Evolutionary conservation across 1,140 invertebrate genomes (phyloP).

Genomic region (Armadillidium nasatum): DNA sequence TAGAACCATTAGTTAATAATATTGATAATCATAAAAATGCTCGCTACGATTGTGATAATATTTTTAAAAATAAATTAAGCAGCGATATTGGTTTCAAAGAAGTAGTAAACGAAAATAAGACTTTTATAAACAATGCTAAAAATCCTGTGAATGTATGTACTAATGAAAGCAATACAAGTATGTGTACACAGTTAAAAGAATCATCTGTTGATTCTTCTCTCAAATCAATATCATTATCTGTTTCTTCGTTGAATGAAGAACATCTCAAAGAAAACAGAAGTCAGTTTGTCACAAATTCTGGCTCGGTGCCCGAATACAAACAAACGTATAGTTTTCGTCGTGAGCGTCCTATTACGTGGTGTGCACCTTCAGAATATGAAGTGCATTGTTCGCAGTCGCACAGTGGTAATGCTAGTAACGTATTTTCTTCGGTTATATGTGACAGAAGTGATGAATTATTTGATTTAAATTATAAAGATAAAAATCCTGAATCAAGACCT

Average conservation of each 20-base stretch:
- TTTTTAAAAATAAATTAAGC: too few relatives aligned
- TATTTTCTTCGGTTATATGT: too few relatives aligned
- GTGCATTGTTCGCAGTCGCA: too few relatives aligned
- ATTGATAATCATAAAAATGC: too few relatives aligned
- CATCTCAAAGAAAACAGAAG: not conserved
- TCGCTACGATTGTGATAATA: too few relatives aligned
- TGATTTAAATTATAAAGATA: not conserved
- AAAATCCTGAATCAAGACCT: not conserved
- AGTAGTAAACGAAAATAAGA: too few relatives aligned
- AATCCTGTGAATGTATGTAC: too few relatives aligned
- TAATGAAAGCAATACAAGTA: not conserved
- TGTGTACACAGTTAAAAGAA: not conserved
- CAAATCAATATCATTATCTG: slow-evolving; percentile 1
- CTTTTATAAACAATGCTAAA: too few relatives aligned
- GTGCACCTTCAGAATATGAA: not conserved
- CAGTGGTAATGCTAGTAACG: too few relatives aligned
- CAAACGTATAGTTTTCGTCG: not conserved
- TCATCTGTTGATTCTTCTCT: not conserved
- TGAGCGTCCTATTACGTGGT: not conserved
- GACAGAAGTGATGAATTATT: too few relatives aligned
- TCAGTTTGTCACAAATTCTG: not conserved
- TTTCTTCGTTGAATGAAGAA: not conserved
- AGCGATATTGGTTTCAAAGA: too few relatives aligned
- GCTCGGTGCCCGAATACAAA: not conserved
- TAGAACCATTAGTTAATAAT: too few relatives aligned